Base-by-base conservation (phyloP, 2,797 vertebrate genomes). In the Lepus oiostolus region DNA sequence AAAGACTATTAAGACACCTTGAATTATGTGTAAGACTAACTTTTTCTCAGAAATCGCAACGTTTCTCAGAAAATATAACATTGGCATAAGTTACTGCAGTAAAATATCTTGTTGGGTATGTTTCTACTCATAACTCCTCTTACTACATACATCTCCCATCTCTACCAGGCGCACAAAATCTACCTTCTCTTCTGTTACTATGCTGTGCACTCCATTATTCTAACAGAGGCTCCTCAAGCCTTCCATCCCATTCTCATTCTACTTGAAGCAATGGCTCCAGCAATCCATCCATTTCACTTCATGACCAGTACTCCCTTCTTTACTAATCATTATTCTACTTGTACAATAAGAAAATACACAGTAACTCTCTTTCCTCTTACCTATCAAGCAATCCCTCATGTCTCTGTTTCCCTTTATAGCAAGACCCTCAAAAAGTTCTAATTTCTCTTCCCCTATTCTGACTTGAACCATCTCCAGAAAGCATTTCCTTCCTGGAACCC, bases 1-100 rank as follows among this genome's bases (percentile, higher is more conserved):
- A 82, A 75, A 63, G 22, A 74, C 30, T 68, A 95, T 86, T 92
- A 93, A 95, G 87, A 90, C 63, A 86, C 38, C 91, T 75, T 76
- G 65, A 89, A 87, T 88, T 83, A 95, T 63, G 28, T 67, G n/a
- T 50, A 85, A 94, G 38, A 30, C 38, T 86, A 91, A 91, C 24
- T 90, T 95, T 58, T 90, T 71, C 65, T 94, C 81, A 47, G 32
- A 93, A 90, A 77, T 67, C 22, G 85, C 92, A 91, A 77, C 63
- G 35, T 82, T 94, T 91, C 14, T 32, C 26, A 81, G 47, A 91
- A 91, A 94, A 58, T 35, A 28, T 24, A 89, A 63, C 28, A 82
- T 17, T 75, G 52, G n/a, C 22, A 16, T 79, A 50, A 63, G 60
- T 38, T 72, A 30, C 21, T 54, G 60, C 58, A 63, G 14, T 65